Percentiles rank a stretch among this genome's conserved stretches.
Conservation (phyloP, 2,888 invertebrate species). For the Drosophila falleni region DNA sequence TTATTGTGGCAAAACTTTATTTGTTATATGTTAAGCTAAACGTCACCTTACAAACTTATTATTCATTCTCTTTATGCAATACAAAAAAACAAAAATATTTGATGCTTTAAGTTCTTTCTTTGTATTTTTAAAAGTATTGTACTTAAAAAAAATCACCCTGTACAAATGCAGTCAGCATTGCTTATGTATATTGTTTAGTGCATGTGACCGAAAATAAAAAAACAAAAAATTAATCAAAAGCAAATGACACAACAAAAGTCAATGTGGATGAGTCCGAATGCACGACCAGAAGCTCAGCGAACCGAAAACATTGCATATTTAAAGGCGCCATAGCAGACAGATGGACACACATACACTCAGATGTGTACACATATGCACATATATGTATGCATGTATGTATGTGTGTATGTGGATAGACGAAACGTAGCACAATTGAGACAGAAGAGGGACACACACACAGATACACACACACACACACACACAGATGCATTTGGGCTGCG, state of each 20-base stretch:
- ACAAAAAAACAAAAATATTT: no score
- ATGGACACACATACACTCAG: slow-evolving; percentile 33
- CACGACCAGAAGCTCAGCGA: slow-evolving; percentile 24
- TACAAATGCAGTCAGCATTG: slow-evolving; percentile 14
- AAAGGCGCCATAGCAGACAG: slow-evolving; percentile 38
- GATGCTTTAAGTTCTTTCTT: neutral
- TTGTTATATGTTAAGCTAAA: no score
- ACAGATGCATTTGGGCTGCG: slow-evolving; percentile 38
- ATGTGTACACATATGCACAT: slow-evolving; percentile 9
- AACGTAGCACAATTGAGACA: slow-evolving; percentile 47
- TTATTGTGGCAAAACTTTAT: no score
- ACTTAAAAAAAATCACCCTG: slow-evolving; percentile 39
- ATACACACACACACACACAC: slow-evolving; percentile 11
- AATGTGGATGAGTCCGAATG: slow-evolving; percentile 28
- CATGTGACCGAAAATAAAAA: slow-evolving; percentile 59
- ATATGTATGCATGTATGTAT: slow-evolving; percentile 10
- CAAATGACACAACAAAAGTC: slow-evolving; percentile 68
- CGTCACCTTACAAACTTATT: neutral
- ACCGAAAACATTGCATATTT: slow-evolving; percentile 43
- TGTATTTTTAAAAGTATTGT: neutral
- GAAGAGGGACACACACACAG: slow-evolving; percentile 17
- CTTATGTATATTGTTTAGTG: slow-evolving; percentile 32
- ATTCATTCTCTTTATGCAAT: neutral
- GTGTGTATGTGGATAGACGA: slow-evolving; percentile 18
- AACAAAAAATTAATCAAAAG: slow-evolving; percentile 67